Evolutionary conservation across 1,140 invertebrate species (phyloP).

Genomic region (Lepidurus arcticus): DNA sequence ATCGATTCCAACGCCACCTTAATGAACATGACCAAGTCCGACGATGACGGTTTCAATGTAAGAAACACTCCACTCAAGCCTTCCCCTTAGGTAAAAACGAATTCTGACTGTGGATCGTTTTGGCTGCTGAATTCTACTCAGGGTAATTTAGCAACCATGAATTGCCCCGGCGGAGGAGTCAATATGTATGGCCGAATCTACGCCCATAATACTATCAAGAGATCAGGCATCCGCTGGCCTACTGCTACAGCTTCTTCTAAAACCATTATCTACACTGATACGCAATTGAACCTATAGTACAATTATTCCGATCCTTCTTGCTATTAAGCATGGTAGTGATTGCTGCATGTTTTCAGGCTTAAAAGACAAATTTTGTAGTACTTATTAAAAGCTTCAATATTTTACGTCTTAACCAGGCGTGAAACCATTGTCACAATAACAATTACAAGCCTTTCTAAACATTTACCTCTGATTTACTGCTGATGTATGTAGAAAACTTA

Average conservation of each 20-base stretch:
- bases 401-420: too few species aligned
- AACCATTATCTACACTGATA: too few species aligned
- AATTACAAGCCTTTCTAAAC: too few species aligned
- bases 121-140: neutral
- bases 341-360: too few species aligned
- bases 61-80: neutral
- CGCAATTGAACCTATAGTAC: too few species aligned
- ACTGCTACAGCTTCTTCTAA: neutral
- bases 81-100: neutral
- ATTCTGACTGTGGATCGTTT: neutral
- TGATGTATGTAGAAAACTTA: too few species aligned
- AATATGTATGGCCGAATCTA: neutral
- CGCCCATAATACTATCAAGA: neutral
- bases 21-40: neutral
- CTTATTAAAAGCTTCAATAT: too few species aligned
- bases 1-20: neutral
- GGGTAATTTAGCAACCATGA: neutral
- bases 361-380: too few species aligned
- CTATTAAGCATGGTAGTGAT: too few species aligned
- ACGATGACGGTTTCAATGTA: neutral
- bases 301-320: too few species aligned
- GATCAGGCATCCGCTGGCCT: neutral
- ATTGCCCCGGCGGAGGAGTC: neutral
- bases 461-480: too few species aligned
- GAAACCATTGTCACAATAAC: too few species aligned